These are phyloP conservation scores for Seriola quinqueradiata DNA, from an alignment of 2,113 vertebrate genomes.

Conservation along the genomic window DNA sequence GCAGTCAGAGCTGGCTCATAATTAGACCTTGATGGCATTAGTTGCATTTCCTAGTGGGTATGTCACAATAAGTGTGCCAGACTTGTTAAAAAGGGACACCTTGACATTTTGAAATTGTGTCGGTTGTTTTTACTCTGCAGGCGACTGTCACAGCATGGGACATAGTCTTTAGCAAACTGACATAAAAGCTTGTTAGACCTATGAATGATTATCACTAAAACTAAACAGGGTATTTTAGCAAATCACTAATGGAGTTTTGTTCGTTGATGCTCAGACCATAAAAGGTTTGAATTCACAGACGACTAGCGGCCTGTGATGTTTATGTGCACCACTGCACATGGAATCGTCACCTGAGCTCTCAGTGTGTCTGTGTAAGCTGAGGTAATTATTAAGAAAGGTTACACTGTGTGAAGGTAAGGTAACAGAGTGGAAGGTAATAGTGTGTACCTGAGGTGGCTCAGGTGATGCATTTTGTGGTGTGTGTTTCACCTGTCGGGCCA, in stretches of 20 bases:
- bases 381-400: constrained; percentile 78
- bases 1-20: constrained; percentile 67
- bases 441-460: constrained; percentile 69
- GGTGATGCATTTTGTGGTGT: constrained; percentile 67
- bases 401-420: constrained; percentile 72
- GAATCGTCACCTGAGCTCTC: constrained; percentile 53
- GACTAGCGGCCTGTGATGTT: not conserved
- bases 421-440: constrained; percentile 75
- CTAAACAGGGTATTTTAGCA: not conserved
- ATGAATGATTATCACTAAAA: not conserved
- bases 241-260: not conserved
- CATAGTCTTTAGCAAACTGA: constrained; percentile 19
- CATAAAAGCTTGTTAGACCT: constrained; percentile 6
- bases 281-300: constrained; percentile 2
- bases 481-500: constrained; percentile 74
- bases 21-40: constrained; percentile 74
- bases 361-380: constrained; percentile 63
- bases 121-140: constrained; percentile 43
- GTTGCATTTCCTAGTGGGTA: constrained; percentile 67
- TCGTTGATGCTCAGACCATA: not conserved
- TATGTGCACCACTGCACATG: constrained; percentile 6
- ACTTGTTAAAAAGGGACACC: constrained; percentile 64
- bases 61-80: constrained; percentile 68
- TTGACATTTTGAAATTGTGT: constrained; percentile 47
- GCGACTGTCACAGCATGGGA: constrained; percentile 1